These are phyloP conservation scores for Dascillus cervinus DNA, from an alignment of 2,888 invertebrate species.

Conservation along the genomic window DNA sequence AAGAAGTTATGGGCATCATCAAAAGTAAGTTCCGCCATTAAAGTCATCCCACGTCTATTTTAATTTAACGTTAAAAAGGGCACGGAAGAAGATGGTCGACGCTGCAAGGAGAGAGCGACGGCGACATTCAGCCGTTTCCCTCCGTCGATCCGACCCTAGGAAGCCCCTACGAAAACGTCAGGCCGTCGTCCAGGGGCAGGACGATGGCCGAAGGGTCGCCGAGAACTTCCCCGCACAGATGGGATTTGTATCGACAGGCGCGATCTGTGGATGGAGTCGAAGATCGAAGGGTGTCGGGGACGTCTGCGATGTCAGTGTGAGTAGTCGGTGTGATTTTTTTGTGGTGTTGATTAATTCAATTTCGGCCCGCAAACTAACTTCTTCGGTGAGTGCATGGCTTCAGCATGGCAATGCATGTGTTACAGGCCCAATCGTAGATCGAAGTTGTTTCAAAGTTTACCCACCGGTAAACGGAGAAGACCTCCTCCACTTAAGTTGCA, in stretches of 20 bases:
- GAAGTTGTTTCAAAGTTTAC: slow-evolving; percentile 38
- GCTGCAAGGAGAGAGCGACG: slow-evolving; percentile 40
- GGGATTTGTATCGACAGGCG: slow-evolving; percentile 46
- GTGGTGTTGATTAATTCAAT: no score
- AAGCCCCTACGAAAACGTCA: slow-evolving; percentile 58
- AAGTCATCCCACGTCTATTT: slow-evolving; percentile 2
- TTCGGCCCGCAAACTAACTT: no score
- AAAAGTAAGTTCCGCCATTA: slow-evolving; percentile 59
- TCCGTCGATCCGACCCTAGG: slow-evolving; percentile 57
- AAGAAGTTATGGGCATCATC: slow-evolving; percentile 78
- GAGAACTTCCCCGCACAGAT: slow-evolving; percentile 48
- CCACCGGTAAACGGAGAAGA: slow-evolving; percentile 30
- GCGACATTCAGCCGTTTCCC: slow-evolving; percentile 50
- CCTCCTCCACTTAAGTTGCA: slow-evolving; percentile 33
- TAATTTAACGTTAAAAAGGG: slow-evolving; percentile 20
- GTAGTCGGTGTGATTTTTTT: no score
- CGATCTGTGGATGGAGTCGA: slow-evolving; percentile 42
- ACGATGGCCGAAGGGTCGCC: slow-evolving; percentile 48
- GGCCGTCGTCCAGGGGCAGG: slow-evolving; percentile 43
- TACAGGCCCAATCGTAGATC: slow-evolving; percentile 37
- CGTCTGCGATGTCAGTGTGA: slow-evolving; percentile 53
- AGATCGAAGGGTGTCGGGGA: slow-evolving; percentile 50
- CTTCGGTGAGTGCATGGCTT: slow-evolving; percentile 20
- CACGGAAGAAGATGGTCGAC: slow-evolving; percentile 27
- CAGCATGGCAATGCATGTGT: no score